A percentile compares a stretch with the other conserved stretches of the same genome.
Evolutionary conservation across 2,113 vertebrate species (phyloP).

Genomic region (Eptatretus burgeri): DNA sequence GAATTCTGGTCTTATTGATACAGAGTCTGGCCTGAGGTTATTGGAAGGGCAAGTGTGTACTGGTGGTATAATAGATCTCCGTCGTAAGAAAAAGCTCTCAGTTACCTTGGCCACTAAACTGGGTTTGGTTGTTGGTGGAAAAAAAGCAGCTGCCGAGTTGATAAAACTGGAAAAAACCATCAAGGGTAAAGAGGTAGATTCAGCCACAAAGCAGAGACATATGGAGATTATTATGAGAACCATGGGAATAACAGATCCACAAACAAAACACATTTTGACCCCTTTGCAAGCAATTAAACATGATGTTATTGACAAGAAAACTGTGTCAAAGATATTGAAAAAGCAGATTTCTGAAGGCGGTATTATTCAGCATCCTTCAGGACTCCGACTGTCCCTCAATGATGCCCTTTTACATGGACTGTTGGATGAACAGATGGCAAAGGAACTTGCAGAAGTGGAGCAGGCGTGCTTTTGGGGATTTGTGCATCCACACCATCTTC

Average conservation of each 20-base stretch:
- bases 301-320: constrained; percentile 24
- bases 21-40: constrained; percentile 29
- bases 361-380: constrained; percentile 45
- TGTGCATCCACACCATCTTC: constrained; percentile 19
- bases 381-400: constrained; percentile 36
- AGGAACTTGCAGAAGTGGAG: constrained; percentile 30
- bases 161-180: constrained; percentile 44
- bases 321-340: constrained; percentile 26
- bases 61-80: constrained; percentile 58
- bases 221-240: constrained; percentile 44
- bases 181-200: constrained; percentile 30
- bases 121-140: constrained; percentile 36
- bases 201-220: constrained; percentile 21
- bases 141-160: constrained; percentile 21
- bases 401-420: constrained; percentile 31
- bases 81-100: constrained; percentile 42
- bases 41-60: constrained; percentile 57
- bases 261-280: constrained; percentile 23
- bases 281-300: constrained; percentile 27
- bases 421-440: constrained; percentile 20
- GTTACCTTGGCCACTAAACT: constrained; percentile 59
- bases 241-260: constrained; percentile 38
- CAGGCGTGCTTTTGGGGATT: constrained; percentile 18
- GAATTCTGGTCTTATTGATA: constrained; percentile 35
- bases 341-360: constrained; percentile 54